Base-by-base conservation (phyloP, 2,888 invertebrate species). In the Cephus nigrinus region DNA sequence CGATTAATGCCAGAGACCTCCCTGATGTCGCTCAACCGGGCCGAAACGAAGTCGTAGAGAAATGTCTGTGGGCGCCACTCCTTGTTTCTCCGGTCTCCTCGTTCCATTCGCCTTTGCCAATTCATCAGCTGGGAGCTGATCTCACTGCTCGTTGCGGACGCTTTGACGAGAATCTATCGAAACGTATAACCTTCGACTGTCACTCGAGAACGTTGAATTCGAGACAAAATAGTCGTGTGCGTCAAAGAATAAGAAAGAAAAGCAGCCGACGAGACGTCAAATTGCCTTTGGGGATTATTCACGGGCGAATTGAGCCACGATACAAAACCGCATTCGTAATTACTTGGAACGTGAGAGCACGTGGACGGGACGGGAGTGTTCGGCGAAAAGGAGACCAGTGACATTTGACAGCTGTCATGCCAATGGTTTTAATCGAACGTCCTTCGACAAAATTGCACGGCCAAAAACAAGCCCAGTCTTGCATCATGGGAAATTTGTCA, bases 71-170 rank as follows among this genome's bases (percentile, higher is more conserved):
- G 55, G 55, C 55, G 55, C 55, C 55, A 55, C 55, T 55, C 55
- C 23, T 55, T 55, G 55, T 55, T 55, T 15, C 23, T 55, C 15
- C 5, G 55, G 2, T 23, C 55, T 9, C 23, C 32, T 30, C 68
- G 23, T 73, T 72, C 72, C 35, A 36, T 73, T n/a, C 75, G 75
- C 36, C 31, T 78, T 78, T 75, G 73, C 78, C 36, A 78, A 78
- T 78, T 78, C 72, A 33, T 75, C 71, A 68, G 36, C 75, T 75
- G 78, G 73, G 71, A 30, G 36, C 15, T 78, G 75, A 75, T 75
- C 78, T 78, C 78, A 73, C 68, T 78, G 78, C 72, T 23, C 23
- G 23, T 23, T 55, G 9, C 23, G 9, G 23, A 55, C 23, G 23
- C 23, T 23, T 55, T 55, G 55, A 23, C 23, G 55, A 55, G 23